These are phyloP conservation scores for Xyliphius kryptos DNA, from an alignment of 2,113 vertebrate genomes.

Conservation along the genomic window DNA sequence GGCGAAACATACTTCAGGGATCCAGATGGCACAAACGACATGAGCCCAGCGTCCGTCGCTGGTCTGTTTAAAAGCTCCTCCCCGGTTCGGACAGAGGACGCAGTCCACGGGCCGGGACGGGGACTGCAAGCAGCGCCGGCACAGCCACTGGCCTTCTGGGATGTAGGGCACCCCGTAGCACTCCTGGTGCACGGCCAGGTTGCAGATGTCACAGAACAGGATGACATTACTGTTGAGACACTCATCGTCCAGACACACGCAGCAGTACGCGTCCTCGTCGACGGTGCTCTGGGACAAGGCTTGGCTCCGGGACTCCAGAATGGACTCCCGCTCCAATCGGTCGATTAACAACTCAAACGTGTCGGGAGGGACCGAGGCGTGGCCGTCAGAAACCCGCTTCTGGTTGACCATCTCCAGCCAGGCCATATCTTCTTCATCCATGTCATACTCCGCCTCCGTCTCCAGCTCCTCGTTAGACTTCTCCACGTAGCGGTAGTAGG, in stretches of 20 bases:
- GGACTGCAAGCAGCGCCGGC: conserved; percentile 93
- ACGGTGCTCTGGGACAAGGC: conserved; percentile 79
- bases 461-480: conserved; percentile 82
- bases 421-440: conserved; percentile 94
- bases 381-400: conserved; percentile 80
- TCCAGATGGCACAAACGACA: conserved; percentile 97
- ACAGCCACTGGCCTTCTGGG: conserved; percentile 96
- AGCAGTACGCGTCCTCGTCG: conserved; percentile 95
- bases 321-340: conserved; percentile 87
- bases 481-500: conserved; percentile 87
- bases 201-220: conserved; percentile 97
- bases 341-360: conserved; percentile 91
- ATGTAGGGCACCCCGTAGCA: conserved; percentile 96
- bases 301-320: conserved; percentile 83
- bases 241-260: conserved; percentile 93
- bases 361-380: conserved; percentile 77
- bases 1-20: conserved; percentile 95
- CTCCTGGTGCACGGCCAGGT: conserved; percentile 95
- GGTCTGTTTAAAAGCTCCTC: conserved; percentile 97
- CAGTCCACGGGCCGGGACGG: conserved; percentile 91
- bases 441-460: conserved; percentile 88
- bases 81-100: conserved; percentile 92
- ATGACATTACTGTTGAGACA: conserved; percentile 98
- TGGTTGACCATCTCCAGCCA: conserved; percentile 97
- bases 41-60: conserved; percentile 94